Conservation (phyloP, 2,113 vertebrate genomes). For the Oryzias curvinotus region DNA sequence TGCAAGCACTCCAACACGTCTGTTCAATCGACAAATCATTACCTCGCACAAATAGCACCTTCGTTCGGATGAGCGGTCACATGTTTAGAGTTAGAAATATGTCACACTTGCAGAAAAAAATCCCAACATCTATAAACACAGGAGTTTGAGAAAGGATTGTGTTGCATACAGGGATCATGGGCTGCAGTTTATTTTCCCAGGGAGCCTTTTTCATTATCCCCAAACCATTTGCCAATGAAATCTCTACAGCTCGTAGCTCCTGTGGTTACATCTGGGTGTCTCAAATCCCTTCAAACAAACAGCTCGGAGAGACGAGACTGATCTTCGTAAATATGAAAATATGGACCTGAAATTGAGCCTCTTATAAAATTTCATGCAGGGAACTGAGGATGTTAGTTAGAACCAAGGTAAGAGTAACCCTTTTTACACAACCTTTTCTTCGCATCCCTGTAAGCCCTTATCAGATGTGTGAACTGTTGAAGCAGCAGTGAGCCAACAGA, state of each 20-base stretch:
- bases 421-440: neutral
- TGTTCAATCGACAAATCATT: conserved; percentile 25
- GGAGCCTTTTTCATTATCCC: conserved; percentile 55
- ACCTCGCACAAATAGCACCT: conserved; percentile 13
- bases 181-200: conserved; percentile 76
- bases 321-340: conserved; percentile 61
- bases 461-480: too few species aligned
- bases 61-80: conserved; percentile 10
- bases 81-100: conserved; percentile 58
- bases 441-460: too few species aligned
- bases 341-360: conserved; percentile 46
- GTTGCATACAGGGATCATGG: conserved; percentile 65
- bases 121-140: conserved; percentile 73
- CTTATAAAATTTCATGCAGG: conserved; percentile 16
- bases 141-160: conserved; percentile 62
- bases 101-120: conserved; percentile 71
- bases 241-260: conserved; percentile 39
- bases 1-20: conserved; percentile 30
- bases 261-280: conserved; percentile 67
- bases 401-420: neutral
- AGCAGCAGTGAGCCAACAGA: too few species aligned
- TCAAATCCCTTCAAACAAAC: conserved; percentile 76
- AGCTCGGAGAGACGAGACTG: conserved; percentile 47
- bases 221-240: conserved; percentile 59
- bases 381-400: conserved; percentile 11